Conservation (phyloP, 2,797 vertebrate species). For the Mus caroli region DNA sequence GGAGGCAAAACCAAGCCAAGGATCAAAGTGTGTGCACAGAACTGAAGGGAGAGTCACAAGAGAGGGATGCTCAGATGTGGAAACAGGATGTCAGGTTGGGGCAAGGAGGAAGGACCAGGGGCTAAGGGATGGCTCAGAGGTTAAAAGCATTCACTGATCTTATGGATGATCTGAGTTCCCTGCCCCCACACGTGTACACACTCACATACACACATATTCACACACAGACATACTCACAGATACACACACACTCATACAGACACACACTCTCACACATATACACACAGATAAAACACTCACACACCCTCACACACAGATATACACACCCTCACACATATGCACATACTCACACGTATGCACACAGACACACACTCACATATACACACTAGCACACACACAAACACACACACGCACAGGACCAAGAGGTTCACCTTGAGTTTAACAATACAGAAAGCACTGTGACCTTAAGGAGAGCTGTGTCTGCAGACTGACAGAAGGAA, state of each 20-base stretch:
- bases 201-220: background rate
- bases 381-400: background rate
- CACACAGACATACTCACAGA: background rate
- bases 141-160: background rate
- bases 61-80: background rate
- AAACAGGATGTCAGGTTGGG: conserved; percentile 11
- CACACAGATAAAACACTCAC: too few species aligned
- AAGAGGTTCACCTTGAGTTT: background rate
- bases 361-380: background rate
- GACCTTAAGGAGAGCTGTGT: background rate
- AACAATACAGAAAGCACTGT: background rate
- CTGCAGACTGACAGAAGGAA: background rate
- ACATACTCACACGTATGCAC: background rate
- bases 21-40: background rate
- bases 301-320: background rate
- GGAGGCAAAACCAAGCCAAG: background rate
- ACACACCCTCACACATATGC: background rate
- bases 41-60: background rate
- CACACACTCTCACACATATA: background rate
- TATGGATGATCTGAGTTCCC: background rate
- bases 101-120: background rate
- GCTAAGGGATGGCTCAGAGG: background rate
- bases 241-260: background rate
- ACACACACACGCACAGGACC: background rate
- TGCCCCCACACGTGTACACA: background rate